Base-by-base conservation (phyloP, 1,140 invertebrate species). In the Eueides isabella region DNA sequence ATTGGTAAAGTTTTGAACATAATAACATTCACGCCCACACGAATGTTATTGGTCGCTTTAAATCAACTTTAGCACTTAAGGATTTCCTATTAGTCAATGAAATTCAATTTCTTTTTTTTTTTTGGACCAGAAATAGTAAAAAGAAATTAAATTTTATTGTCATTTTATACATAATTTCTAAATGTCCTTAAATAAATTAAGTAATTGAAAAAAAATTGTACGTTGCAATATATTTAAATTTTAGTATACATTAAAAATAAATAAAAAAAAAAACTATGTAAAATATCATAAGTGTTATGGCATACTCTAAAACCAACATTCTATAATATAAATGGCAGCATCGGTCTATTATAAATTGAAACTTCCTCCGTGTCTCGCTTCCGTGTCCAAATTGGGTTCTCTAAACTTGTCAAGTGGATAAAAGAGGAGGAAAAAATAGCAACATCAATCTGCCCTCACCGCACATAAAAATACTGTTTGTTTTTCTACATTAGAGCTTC, bases 311-410 rank as follows among this genome's bases (percentile, higher is more conserved):
- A 11, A 63, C 28, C 16, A 30, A 62, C 12, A 63, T 61, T 28
- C 29, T 61, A 61, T 61, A 5, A 19, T 6, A 61, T 29, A 61
- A 61, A 61, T 28, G 23, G 28, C 61, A 61, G 12, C 14, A 28
- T 11, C 61, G 61, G 23, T 31, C 14, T 55, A 16, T 29, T 38
- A 31, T 38, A 69, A 64, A 62, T 33, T 67, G 77, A 82, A 81
- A 84, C 77, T 79, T 85, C 79, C 78, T 83, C 28, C 68, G 23
- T 77, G 63, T 41, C 63, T 28, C 63, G 74, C 80, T 90, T 89
- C 85, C 85, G 85, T 76, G 78, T 88, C 67, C 65, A 73, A 84
- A 76, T 71, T 75, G 75, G 77, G 75, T 74, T 75, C 78, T 79
- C 75, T 79, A 71, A 65, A 76, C 74, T 74, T 77, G 78, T 84